These are phyloP conservation scores for Trachelipus rathkii DNA, from an alignment of 1,140 invertebrate species.

Conservation along the genomic window DNA sequence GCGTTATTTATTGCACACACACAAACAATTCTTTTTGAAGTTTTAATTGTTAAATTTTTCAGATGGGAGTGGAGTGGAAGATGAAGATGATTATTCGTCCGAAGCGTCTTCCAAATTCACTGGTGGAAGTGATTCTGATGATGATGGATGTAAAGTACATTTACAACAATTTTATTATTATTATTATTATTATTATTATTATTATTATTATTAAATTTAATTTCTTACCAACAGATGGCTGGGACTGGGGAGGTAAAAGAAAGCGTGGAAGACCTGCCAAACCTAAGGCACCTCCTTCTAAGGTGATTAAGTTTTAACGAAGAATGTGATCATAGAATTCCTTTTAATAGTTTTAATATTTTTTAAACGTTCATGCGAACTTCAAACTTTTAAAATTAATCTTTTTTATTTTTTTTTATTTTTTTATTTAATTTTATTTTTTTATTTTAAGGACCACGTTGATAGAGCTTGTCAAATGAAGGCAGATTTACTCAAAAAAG, in stretches of 20 bases:
- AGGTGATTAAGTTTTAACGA: constrained; percentile 49
- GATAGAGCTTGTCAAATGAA: constrained; percentile 87
- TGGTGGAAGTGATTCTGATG: constrained; percentile 76
- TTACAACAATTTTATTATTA: too few relatives aligned
- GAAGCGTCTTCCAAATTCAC: constrained; percentile 58
- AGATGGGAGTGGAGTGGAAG: constrained; percentile 56
- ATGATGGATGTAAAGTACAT: constrained; percentile 51
- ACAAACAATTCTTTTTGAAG: not conserved
- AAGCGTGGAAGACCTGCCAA: constrained; percentile 28
- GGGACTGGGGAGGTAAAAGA: constrained; percentile 29
- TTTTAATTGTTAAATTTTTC: constrained; percentile 1
- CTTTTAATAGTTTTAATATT: not conserved
- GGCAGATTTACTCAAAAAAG: constrained; percentile 76
- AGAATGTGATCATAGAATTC: not conserved
- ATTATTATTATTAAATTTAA: too few relatives aligned
- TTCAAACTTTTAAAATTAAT: too few relatives aligned
- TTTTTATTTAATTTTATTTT: constrained; percentile 14
- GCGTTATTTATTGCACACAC: constrained; percentile 10
- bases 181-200: too few relatives aligned
- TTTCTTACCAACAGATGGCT: not conserved
- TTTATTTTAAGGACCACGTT: constrained; percentile 49
- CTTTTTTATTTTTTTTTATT: too few relatives aligned
- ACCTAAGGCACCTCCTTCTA: constrained; percentile 58
- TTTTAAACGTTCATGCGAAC: too few relatives aligned
- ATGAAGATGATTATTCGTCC: constrained; percentile 40